Percentiles rank a stretch among this genome's conserved stretches.
Conservation (phyloP, 2,888 invertebrate genomes). For the Oscheius sp. region DNA sequence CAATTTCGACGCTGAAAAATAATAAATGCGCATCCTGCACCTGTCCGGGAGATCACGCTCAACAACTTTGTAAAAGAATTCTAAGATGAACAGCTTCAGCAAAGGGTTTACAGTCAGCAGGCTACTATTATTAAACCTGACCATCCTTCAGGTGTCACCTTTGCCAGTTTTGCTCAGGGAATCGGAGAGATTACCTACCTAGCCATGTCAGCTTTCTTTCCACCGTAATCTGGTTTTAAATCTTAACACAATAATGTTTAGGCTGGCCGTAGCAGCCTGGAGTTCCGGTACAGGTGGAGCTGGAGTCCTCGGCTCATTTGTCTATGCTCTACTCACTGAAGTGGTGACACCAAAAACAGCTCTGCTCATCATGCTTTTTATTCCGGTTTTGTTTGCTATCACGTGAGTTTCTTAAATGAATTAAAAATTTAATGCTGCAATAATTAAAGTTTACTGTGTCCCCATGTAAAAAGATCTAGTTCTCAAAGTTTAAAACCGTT, state of each 20-base stretch:
- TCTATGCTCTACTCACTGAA: conserved; percentile 78
- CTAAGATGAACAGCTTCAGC: no score
- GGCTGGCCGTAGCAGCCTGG: conserved; percentile 80
- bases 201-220: conserved; percentile 81
- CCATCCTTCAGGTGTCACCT: conserved; percentile 77
- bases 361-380: conserved; percentile 81
- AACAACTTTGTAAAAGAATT: no score
- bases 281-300: conserved; percentile 86
- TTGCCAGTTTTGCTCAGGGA: conserved; percentile 83
- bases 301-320: conserved; percentile 80
- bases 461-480: no score
- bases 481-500: no score
- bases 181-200: conserved; percentile 85
- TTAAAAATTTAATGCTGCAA: no score
- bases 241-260: conserved; percentile 72
- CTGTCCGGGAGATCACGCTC: no score
- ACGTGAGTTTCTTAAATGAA: conserved; percentile 74
- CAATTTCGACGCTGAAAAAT: no score
- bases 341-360: conserved; percentile 75
- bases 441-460: no score
- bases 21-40: no score
- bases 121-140: no score
- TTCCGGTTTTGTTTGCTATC: conserved; percentile 81
- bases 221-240: conserved; percentile 76
- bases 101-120: no score